phyloP scores from a whole-genome alignment of 2,113 vertebrate species.

The Elanoides forficatus region DNA sequence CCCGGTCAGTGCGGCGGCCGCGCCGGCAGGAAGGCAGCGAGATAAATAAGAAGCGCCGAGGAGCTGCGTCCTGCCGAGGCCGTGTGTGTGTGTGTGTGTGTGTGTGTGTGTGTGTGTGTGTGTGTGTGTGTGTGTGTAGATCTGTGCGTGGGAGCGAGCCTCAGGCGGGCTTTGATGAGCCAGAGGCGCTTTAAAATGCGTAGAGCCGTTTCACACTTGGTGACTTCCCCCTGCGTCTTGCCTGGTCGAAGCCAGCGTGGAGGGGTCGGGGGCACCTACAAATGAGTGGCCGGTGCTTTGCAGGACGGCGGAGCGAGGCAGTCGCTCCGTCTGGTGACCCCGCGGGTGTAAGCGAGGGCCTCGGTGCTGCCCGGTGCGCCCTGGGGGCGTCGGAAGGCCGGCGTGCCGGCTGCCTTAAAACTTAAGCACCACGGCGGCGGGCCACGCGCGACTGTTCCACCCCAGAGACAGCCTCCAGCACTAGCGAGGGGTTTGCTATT shows the following conservation, averaged over 20 bases:
- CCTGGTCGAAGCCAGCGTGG: neutral
- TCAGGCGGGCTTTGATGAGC: fast-evolving
- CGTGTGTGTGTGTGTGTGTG: neutral
- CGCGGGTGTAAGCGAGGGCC: fast-evolving
- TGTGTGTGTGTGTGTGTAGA: neutral
- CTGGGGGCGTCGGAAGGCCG: no score
- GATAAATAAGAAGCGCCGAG: neutral
- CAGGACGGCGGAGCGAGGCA: fast-evolving
- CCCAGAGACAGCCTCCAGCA: neutral
- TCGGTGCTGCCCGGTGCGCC: neutral
- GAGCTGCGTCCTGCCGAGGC: neutral
- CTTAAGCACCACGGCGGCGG: fast-evolving
- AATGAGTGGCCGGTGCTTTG: fast-evolving
- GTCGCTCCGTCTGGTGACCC: fast-evolving
- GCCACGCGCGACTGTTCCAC: fast-evolving
- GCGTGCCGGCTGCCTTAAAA: fast-evolving
- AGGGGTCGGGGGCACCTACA: fast-evolving
- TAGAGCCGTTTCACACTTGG: fast-evolving
- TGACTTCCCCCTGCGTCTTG: no score
- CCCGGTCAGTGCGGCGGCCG: no score
- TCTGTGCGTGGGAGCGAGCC: neutral
- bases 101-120: neutral
- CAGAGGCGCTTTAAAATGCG: fast-evolving
- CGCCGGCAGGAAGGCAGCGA: no score
- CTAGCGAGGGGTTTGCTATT: fast-evolving